Evolutionary conservation across 2,888 invertebrate genomes (phyloP).

Genomic region (Aphodius granarius): DNA sequence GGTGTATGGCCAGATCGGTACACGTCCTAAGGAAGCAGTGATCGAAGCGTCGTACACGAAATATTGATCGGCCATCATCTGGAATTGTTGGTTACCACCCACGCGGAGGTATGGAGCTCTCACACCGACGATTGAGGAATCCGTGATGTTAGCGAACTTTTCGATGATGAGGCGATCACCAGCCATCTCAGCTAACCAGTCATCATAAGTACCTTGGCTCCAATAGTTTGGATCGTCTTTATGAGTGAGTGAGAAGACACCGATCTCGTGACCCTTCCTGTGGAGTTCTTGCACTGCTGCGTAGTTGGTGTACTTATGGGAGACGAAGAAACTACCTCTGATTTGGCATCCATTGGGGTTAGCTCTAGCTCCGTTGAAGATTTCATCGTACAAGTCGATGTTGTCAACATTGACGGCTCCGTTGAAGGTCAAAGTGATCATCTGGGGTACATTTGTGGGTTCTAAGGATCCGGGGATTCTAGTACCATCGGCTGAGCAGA

Average conservation of each 20-base stretch:
- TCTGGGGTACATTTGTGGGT: slow-evolving; percentile 85
- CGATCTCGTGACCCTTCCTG: slow-evolving; percentile 87
- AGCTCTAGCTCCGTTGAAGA: slow-evolving; percentile 81
- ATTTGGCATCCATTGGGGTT: slow-evolving; percentile 90
- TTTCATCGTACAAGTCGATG: slow-evolving; percentile 87
- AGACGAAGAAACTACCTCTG: slow-evolving; percentile 88
- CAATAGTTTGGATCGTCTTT: slow-evolving; percentile 92
- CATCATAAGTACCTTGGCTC: slow-evolving; percentile 84
- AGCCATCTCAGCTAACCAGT: slow-evolving; percentile 95
- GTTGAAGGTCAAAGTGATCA: slow-evolving; percentile 92
- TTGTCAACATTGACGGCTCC: slow-evolving; percentile 92
- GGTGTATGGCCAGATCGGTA: slow-evolving; percentile 97
- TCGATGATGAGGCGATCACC: slow-evolving; percentile 85
- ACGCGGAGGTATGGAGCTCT: slow-evolving; percentile 88
- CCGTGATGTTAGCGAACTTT: slow-evolving; percentile 89
- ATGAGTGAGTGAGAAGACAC: slow-evolving; percentile 89
- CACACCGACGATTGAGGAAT: slow-evolving; percentile 86
- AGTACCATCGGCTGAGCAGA: slow-evolving; percentile 91
- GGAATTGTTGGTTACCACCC: slow-evolving; percentile 93
- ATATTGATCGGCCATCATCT: slow-evolving; percentile 96
- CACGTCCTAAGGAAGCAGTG: slow-evolving; percentile 83
- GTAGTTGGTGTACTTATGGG: slow-evolving; percentile 91
- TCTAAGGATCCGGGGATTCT: slow-evolving; percentile 84
- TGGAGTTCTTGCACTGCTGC: slow-evolving; percentile 88
- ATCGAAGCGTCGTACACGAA: slow-evolving; percentile 95